phyloP scores from a whole-genome alignment of 1,140 invertebrate species.

The Lycorma delicatula region DNA sequence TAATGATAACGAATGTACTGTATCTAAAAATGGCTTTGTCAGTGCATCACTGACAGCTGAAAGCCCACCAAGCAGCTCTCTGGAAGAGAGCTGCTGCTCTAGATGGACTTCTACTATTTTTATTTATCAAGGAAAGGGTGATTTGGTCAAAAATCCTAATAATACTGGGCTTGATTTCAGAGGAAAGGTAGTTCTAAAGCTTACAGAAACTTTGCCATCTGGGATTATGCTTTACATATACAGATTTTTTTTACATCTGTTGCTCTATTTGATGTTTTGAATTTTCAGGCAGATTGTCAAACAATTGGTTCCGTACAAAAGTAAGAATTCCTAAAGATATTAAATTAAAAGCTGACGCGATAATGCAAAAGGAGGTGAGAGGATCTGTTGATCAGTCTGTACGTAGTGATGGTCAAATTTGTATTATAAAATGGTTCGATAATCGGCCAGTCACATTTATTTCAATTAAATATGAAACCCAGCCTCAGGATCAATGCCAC shows the following conservation, averaged over 20 bases:
- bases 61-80: no score
- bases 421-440: conserved; percentile 9
- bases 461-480: neutral
- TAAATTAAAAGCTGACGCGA: neutral
- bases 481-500: neutral
- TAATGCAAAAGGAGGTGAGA: neutral
- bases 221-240: conserved; percentile 5
- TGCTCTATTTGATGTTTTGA: neutral
- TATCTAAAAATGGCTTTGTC: no score
- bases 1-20: no score
- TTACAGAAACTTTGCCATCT: neutral
- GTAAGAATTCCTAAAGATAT: neutral
- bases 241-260: neutral
- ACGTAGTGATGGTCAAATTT: neutral
- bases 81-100: no score
- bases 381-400: neutral
- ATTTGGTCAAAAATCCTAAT: neutral
- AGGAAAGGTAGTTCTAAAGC: neutral
- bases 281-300: conserved; percentile 5
- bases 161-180: neutral
- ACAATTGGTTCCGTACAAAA: neutral
- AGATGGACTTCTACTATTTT: neutral
- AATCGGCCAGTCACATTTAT: conserved; percentile 2
- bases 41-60: no score
- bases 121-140: neutral